phyloP scores from a whole-genome alignment of 2,888 invertebrate genomes.

The Aethes cnicana region DNA sequence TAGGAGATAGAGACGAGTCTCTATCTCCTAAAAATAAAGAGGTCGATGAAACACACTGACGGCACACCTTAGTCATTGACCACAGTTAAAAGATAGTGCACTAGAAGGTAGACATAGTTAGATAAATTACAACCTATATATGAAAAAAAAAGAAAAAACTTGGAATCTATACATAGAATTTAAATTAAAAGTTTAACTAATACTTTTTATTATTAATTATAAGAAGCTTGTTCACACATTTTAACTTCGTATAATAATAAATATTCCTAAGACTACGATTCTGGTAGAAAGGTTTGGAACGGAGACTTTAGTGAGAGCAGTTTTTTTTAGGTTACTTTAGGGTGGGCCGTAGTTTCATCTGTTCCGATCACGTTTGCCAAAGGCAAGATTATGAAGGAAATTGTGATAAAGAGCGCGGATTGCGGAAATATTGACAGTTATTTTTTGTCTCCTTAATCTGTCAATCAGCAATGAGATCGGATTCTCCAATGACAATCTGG shows the following conservation, averaged over 20 bases:
- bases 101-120: slow-evolving; percentile 77
- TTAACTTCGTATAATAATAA: slow-evolving; percentile 80
- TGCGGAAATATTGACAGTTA: not conserved
- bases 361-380: slow-evolving; percentile 54
- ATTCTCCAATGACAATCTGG: not conserved
- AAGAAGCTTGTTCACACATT: slow-evolving; percentile 82
- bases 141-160: slow-evolving; percentile 63
- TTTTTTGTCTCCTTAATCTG: not conserved
- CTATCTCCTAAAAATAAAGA: no score
- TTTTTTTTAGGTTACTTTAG: slow-evolving; percentile 49
- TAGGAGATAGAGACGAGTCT: no score
- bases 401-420: slow-evolving; percentile 62
- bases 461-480: not conserved
- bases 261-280: slow-evolving; percentile 67
- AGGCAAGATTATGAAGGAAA: slow-evolving; percentile 63
- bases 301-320: slow-evolving; percentile 62
- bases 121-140: slow-evolving; percentile 77
- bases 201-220: slow-evolving; percentile 80
- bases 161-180: slow-evolving; percentile 81
- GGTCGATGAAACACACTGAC: slow-evolving; percentile 54
- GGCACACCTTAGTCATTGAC: slow-evolving; percentile 69
- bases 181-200: slow-evolving; percentile 79
- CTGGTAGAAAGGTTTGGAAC: slow-evolving; percentile 53
- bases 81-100: slow-evolving; percentile 79
- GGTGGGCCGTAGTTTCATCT: slow-evolving; percentile 46